These are phyloP conservation scores for Drosophila merina DNA, from an alignment of 2,888 invertebrate genomes.

Conservation along the genomic window DNA sequence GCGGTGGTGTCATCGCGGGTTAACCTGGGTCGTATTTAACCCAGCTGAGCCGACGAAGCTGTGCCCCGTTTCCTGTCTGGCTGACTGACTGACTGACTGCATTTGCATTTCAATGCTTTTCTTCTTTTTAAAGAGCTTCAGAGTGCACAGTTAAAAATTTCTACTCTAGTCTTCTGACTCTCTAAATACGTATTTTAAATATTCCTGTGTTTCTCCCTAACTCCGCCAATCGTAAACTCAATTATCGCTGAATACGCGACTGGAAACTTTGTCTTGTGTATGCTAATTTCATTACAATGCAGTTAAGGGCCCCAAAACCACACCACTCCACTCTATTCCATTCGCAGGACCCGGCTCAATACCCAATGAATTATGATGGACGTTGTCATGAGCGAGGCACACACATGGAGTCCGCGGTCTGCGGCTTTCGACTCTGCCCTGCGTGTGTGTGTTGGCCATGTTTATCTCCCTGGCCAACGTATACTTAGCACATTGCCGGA, in stretches of 20 bases:
- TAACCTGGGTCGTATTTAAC: constrained; percentile 27
- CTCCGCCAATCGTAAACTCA: constrained; percentile 45
- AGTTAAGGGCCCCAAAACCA: constrained; percentile 11
- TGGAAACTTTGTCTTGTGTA: constrained; percentile 57
- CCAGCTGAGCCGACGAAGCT: constrained; percentile 46
- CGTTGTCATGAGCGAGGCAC: constrained; percentile 61
- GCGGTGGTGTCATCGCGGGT: constrained; percentile 27
- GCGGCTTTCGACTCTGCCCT: constrained; percentile 16
- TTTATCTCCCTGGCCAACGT: constrained; percentile 74
- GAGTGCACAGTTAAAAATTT: background rate
- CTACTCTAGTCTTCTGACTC: background rate
- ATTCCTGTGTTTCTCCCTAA: too few relatives aligned
- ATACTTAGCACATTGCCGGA: constrained; percentile 67
- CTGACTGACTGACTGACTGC: constrained; percentile 14
- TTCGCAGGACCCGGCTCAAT: constrained; percentile 27
- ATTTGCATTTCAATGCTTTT: constrained; percentile 28
- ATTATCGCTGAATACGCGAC: constrained; percentile 57
- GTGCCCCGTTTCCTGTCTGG: constrained; percentile 44
- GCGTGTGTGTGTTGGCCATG: constrained; percentile 60
- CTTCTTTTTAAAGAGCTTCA: constrained; percentile 36
- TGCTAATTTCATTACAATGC: constrained; percentile 70
- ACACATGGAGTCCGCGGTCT: constrained; percentile 40
- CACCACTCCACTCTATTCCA: background rate
- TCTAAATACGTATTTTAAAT: too few relatives aligned
- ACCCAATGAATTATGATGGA: constrained; percentile 69